Evolutionary conservation across 2,797 vertebrate genomes (phyloP).

Genomic region (Emys orbicularis): DNA sequence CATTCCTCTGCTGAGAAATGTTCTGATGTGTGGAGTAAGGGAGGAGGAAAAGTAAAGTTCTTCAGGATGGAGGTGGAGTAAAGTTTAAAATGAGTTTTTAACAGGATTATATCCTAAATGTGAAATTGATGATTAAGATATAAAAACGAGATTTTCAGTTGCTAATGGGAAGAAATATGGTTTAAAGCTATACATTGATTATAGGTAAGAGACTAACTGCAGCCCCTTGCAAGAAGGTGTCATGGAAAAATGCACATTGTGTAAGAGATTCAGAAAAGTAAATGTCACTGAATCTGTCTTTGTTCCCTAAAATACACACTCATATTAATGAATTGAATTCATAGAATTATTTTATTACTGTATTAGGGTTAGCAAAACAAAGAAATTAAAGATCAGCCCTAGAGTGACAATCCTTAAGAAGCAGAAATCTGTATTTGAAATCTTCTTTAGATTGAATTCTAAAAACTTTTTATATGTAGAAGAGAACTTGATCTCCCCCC

Average conservation of each 20-base stretch:
- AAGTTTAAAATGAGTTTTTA: background rate
- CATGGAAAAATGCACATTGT: background rate
- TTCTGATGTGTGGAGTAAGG: background rate
- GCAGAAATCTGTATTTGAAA: background rate
- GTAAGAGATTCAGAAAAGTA: background rate
- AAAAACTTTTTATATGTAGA: background rate
- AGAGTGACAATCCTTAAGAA: background rate
- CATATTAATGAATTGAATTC: no score
- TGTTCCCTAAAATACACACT: background rate
- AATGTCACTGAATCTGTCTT: background rate
- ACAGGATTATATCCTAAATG: background rate
- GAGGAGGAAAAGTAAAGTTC: background rate
- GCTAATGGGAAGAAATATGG: background rate
- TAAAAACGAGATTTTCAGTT: background rate
- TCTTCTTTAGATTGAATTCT: background rate
- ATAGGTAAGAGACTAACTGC: background rate
- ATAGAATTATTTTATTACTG: background rate
- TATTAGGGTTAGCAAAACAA: background rate
- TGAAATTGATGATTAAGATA: background rate
- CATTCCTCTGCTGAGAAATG: background rate
- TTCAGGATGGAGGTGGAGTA: background rate
- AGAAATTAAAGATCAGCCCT: background rate
- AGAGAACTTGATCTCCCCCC: background rate
- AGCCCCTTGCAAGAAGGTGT: background rate
- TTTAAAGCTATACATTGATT: background rate